Conservation (phyloP, 2,113 vertebrate genomes). For the Chunga burmeisteri region DNA sequence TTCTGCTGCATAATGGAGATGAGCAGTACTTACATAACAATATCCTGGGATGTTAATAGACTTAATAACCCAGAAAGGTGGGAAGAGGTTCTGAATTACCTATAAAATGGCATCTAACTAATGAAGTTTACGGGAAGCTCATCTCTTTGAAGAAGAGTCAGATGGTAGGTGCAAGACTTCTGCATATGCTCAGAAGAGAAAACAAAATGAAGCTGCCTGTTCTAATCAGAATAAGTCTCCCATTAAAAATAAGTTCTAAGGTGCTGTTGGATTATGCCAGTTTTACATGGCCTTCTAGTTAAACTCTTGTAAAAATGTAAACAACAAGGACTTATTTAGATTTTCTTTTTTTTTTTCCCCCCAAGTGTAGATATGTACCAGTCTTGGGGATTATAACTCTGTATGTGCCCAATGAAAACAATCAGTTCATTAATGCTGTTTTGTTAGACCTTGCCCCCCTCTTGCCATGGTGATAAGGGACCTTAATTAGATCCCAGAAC, state of each 20-base stretch:
- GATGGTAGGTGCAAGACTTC: neutral
- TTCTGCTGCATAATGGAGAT: slow-evolving; percentile 56
- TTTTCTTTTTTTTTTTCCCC: neutral
- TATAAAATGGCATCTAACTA: slow-evolving; percentile 47
- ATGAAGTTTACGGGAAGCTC: slow-evolving; percentile 52
- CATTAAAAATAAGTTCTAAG: neutral
- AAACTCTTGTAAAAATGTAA: neutral
- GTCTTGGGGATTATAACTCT: slow-evolving; percentile 32
- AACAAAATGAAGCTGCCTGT: neutral
- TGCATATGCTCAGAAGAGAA: neutral
- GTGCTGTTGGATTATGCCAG: neutral
- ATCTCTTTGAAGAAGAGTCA: slow-evolving; percentile 32
- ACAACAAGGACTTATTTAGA: neutral
- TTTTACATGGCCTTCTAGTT: neutral
- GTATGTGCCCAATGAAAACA: slow-evolving; percentile 50
- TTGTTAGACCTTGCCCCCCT: slow-evolving; percentile 63
- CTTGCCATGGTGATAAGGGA: slow-evolving; percentile 53
- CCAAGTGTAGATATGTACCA: neutral
- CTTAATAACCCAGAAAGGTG: slow-evolving; percentile 67
- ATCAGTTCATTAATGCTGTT: slow-evolving; percentile 62
- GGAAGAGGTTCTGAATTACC: slow-evolving; percentile 61
- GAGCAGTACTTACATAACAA: slow-evolving; percentile 66
- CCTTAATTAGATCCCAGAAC: slow-evolving; percentile 65
- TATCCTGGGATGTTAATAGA: slow-evolving; percentile 64
- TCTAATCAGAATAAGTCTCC: neutral